Evolutionary conservation across 2,888 invertebrate genomes (phyloP), one percentile per base, ranked within the genome.

Genomic region (Subacronicta megacephala): DNA sequence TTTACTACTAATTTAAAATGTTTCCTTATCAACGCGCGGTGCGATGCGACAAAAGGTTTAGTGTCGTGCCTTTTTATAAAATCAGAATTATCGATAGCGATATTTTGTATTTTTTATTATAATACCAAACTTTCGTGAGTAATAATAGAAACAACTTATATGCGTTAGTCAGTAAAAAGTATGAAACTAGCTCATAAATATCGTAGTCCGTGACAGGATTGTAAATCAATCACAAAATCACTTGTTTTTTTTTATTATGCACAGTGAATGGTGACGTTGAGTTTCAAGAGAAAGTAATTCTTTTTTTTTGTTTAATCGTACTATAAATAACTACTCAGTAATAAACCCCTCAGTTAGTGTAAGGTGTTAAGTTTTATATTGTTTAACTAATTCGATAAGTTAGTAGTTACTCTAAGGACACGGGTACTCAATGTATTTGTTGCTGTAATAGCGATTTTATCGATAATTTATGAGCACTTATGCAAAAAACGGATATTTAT

Each of bases 11-110:
- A 94, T 94, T 94, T 93, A 92, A 92, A 93, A 94, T 93, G 93
- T 93, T 93, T 90, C 88, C 93, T 93, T 94, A 94, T 94, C 94
- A 94, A 91, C 93, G 92, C 88, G 89, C 91, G 90, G 90, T 77
- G 83, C 87, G 90, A 83, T 85, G 85, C 88, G 87, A 93, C 92
- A 92, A 92, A 92, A 89, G 90, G 71, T 57, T 57, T 86, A 89
- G 89, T 59, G 90, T 72, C 84, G 90, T 42, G 63, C 31, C 43
- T 13, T 40, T 43, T 59, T 17, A 9, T 41, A 43, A 29, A 43
- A 42, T 17, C 17, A 33, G 46, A 67, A 51, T 29, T 80, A 71
- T 82, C 80, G 82, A 81, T 77, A 72, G 79, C 71, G 72, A 59
- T 54, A 16, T 13, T 38, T n/a, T 26, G 7, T 26, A 26, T 10